Conservation (phyloP, 1,140 invertebrate genomes). For the Thalassaphorura encarpata region DNA sequence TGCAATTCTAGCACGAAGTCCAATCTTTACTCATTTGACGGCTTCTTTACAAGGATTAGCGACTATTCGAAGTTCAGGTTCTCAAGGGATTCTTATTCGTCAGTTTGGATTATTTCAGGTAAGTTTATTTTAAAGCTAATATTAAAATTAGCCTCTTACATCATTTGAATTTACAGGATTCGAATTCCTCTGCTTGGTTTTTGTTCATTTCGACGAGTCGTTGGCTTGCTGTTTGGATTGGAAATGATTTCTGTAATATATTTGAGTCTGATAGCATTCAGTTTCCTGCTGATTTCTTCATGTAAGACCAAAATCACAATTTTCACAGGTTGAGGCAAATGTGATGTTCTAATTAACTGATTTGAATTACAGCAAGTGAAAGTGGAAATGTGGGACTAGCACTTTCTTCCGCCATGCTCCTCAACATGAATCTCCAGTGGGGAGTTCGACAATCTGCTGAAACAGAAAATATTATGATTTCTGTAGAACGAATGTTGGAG, state of each 20-base stretch:
- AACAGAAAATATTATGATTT: conserved; percentile 69
- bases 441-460: conserved; percentile 70
- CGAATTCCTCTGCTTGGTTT: not conserved
- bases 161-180: not conserved
- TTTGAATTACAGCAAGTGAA: not conserved
- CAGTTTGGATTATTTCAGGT: not conserved
- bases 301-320: conserved; percentile 55
- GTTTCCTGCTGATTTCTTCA: conserved; percentile 47
- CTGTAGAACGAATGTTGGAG: conserved; percentile 65
- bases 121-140: not conserved
- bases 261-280: not conserved
- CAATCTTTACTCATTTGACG: conserved; percentile 75
- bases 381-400: conserved; percentile 14
- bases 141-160: not conserved
- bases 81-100: not conserved
- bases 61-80: conserved; percentile 73
- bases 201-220: not conserved
- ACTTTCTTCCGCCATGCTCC: conserved; percentile 3
- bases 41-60: conserved; percentile 75
- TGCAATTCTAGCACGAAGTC: conserved; percentile 63
- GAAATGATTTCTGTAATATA: not conserved
- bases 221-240: not conserved
- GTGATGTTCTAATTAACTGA: conserved; percentile 3
- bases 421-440: conserved; percentile 49
- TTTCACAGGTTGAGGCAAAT: conserved; percentile 7